Evolutionary conservation across 2,888 invertebrate genomes (phyloP).

Genomic region (Tuberolachnus salignus): DNA sequence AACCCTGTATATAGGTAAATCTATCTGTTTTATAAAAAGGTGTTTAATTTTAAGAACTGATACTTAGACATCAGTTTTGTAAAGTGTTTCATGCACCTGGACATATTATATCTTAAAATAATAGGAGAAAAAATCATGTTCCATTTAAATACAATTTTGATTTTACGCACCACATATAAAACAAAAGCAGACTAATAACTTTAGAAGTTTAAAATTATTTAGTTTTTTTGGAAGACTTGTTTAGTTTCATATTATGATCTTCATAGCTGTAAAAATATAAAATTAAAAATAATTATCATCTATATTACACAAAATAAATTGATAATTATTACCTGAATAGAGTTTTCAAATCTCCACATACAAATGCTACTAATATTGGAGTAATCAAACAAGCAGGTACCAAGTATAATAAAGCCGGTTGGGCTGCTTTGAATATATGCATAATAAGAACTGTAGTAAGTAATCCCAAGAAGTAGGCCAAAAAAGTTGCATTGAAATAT

Average conservation of each 20-base stretch:
- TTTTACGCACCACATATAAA: not conserved
- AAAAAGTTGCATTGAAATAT: slow-evolving; percentile 89
- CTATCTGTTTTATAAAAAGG: not conserved
- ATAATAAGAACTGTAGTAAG: slow-evolving; percentile 94
- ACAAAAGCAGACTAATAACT: not conserved
- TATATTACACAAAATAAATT: not conserved
- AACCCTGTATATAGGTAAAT: no score
- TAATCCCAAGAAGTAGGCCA: slow-evolving; percentile 92
- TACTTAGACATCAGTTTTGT: no score
- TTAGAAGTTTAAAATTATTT: not conserved
- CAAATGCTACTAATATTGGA: slow-evolving; percentile 83
- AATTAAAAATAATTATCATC: not conserved
- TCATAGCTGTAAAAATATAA: slow-evolving; percentile 44
- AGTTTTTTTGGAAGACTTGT: slow-evolving; percentile 27
- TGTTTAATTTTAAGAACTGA: no score
- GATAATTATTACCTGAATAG: slow-evolving; percentile 80
- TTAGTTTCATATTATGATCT: slow-evolving; percentile 39
- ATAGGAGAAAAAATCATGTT: not conserved
- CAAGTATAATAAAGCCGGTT: slow-evolving; percentile 95
- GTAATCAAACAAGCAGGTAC: slow-evolving; percentile 95
- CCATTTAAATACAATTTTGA: slow-evolving; percentile 1
- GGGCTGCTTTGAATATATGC: slow-evolving; percentile 97
- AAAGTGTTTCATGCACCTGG: no score
- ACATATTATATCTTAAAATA: not conserved
- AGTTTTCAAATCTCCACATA: slow-evolving; percentile 87